Evolutionary conservation across 2,888 invertebrate species (phyloP).

Genomic region (Nezara viridula): DNA sequence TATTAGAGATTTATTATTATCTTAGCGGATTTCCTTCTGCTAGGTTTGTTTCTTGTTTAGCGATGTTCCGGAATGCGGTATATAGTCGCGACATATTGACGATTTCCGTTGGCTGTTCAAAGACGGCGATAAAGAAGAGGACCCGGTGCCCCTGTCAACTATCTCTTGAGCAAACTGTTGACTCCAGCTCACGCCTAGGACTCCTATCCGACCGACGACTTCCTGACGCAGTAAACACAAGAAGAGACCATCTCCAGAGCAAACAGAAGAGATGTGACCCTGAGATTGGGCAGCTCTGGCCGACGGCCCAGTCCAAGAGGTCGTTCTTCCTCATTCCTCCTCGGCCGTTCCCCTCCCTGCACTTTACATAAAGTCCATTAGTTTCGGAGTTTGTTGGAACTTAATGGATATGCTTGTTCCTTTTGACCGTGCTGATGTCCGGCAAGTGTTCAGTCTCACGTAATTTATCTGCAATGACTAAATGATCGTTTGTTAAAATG

Average conservation of each 20-base stretch:
- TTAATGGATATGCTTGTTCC: neutral
- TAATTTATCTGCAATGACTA: neutral
- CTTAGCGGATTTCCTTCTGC: neutral
- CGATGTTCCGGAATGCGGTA: neutral
- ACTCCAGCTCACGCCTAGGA: neutral
- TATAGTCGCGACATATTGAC: neutral
- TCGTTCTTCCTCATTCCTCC: slow-evolving; percentile 31
- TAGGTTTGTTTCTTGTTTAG: neutral
- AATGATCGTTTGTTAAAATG: neutral
- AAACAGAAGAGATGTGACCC: neutral
- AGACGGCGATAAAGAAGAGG: neutral
- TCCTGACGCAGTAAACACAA: neutral
- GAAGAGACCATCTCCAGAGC: neutral
- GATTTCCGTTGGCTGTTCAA: neutral
- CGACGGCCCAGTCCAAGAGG: neutral
- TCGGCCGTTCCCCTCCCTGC: neutral
- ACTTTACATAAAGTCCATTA: slow-evolving; percentile 24
- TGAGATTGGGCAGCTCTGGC: neutral
- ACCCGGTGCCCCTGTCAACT: neutral
- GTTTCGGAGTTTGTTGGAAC: neutral
- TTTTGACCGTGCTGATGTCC: neutral
- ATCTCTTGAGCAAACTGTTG: neutral
- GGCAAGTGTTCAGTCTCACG: neutral
- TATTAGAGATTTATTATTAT: neutral
- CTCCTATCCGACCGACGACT: neutral